Percentiles rank a stretch among this genome's conserved stretches.
phyloP scores from a whole-genome alignment of 2,888 invertebrate genomes.

The Cantharis rufa region DNA sequence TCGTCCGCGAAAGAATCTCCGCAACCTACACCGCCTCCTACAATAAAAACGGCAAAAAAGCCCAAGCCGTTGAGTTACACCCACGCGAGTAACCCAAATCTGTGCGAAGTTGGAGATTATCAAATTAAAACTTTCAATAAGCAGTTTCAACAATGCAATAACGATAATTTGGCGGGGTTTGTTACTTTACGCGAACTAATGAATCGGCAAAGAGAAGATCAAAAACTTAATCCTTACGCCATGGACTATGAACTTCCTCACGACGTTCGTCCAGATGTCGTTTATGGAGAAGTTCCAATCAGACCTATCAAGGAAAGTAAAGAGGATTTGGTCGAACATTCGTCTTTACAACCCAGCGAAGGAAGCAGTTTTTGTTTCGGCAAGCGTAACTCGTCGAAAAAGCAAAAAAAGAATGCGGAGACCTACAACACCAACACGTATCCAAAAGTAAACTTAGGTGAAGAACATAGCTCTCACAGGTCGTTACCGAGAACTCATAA shows the following conservation, averaged over 20 bases:
- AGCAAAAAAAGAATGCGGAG: slow-evolving; percentile 41
- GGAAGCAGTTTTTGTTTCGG: slow-evolving; percentile 51
- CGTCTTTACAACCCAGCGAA: slow-evolving; percentile 8
- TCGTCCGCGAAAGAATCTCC: slow-evolving; percentile 19
- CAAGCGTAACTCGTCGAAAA: slow-evolving; percentile 51
- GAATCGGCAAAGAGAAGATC: slow-evolving; percentile 77
- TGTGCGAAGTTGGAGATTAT: slow-evolving; percentile 64
- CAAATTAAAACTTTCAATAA: slow-evolving; percentile 48
- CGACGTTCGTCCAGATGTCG: slow-evolving; percentile 61
- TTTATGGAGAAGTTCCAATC: slow-evolving; percentile 58
- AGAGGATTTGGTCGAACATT: background rate
- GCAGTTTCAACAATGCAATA: slow-evolving; percentile 49
- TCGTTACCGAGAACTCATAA: slow-evolving; percentile 48
- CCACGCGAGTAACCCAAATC: slow-evolving; percentile 73
- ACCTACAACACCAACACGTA: slow-evolving; percentile 45
- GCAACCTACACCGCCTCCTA: slow-evolving; percentile 5
- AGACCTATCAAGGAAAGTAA: slow-evolving; percentile 40
- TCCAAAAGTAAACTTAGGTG: slow-evolving; percentile 45
- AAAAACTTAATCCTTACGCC: slow-evolving; percentile 55
- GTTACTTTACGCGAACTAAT: slow-evolving; percentile 80
- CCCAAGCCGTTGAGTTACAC: slow-evolving; percentile 65
- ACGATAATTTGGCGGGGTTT: slow-evolving; percentile 68
- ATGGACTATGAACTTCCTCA: slow-evolving; percentile 44
- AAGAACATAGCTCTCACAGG: slow-evolving; percentile 45
- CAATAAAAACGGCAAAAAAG: slow-evolving; percentile 25